A percentile compares a stretch with the other conserved stretches of the same genome.
Evolutionary conservation across 2,797 vertebrate genomes (phyloP).

Genomic region (Premnoplex brunnescens): DNA sequence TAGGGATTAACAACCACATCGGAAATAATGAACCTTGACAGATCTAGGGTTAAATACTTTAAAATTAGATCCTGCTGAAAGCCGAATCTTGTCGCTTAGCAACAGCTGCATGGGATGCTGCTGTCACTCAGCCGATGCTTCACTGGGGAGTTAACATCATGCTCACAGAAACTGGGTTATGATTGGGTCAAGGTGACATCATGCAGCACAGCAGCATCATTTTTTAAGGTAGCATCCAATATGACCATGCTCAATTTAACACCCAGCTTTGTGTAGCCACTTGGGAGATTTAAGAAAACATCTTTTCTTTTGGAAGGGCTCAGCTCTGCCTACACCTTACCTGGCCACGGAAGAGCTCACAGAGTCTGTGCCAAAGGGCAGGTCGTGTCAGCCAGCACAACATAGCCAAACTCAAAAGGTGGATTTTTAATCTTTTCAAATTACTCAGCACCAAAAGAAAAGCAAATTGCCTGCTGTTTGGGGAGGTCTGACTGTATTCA

Average conservation of each 20-base stretch:
- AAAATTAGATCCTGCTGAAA: conserved; percentile 73
- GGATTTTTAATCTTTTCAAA: neutral
- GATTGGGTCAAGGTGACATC: conserved; percentile 80
- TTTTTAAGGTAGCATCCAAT: conserved; percentile 55
- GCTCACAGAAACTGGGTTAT: conserved; percentile 60
- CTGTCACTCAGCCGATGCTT: conserved; percentile 74
- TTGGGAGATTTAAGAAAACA: neutral
- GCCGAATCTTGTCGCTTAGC: conserved; percentile 76
- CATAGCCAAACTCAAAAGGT: neutral
- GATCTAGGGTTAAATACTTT: conserved; percentile 75
- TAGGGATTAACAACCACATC: conserved; percentile 13
- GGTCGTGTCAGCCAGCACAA: neutral
- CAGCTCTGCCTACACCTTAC: neutral
- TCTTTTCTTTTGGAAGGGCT: neutral
- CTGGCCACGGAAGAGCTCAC: neutral
- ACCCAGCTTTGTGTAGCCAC: neutral
- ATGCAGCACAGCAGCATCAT: conserved; percentile 15
- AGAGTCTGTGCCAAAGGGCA: rapidly evolving
- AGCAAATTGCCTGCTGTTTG: neutral
- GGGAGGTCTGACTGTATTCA: neutral
- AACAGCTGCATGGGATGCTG: conserved; percentile 70
- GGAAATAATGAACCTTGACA: conserved; percentile 61
- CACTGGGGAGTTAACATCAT: conserved; percentile 62
- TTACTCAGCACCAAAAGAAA: neutral
- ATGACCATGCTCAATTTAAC: neutral